phyloP scores from a whole-genome alignment of 2,888 invertebrate species.

The Agapostemon virescens region DNA sequence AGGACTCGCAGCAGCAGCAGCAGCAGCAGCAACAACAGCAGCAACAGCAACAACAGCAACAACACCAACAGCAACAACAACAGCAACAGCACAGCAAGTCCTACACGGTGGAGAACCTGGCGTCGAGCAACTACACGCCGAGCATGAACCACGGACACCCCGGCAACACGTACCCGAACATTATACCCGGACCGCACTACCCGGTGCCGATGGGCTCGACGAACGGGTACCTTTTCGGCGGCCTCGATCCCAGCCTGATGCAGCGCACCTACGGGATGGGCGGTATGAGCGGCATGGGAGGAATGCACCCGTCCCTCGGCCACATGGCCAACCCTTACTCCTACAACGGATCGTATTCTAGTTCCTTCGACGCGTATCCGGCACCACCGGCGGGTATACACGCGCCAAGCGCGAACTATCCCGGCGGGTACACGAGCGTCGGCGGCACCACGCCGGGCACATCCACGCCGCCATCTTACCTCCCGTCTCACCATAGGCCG shows the following conservation, averaged over 20 bases:
- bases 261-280: constrained; percentile 77
- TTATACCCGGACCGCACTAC: constrained; percentile 79
- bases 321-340: constrained; percentile 75
- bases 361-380: constrained; percentile 80
- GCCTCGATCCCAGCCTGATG: constrained; percentile 78
- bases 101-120: constrained; percentile 80
- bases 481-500: constrained; percentile 77
- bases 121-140: constrained; percentile 80
- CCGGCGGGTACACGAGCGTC: constrained; percentile 77
- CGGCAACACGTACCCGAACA: constrained; percentile 77
- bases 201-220: constrained; percentile 79
- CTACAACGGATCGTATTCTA: constrained; percentile 77
- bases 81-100: constrained; percentile 78
- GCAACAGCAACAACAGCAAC: constrained; percentile 67
- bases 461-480: constrained; percentile 77
- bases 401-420: constrained; percentile 87
- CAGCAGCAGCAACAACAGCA: constrained; percentile 65
- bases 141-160: constrained; percentile 74
- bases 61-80: constrained; percentile 71
- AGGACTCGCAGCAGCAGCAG: constrained; percentile 55
- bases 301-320: constrained; percentile 74
- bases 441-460: constrained; percentile 70
- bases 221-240: constrained; percentile 78
- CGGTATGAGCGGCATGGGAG: constrained; percentile 76
- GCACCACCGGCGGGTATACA: constrained; percentile 83